A percentile compares a stretch with the other conserved stretches of the same genome.
Conservation (phyloP, 2,888 invertebrate species). For the Dione vanillae region DNA sequence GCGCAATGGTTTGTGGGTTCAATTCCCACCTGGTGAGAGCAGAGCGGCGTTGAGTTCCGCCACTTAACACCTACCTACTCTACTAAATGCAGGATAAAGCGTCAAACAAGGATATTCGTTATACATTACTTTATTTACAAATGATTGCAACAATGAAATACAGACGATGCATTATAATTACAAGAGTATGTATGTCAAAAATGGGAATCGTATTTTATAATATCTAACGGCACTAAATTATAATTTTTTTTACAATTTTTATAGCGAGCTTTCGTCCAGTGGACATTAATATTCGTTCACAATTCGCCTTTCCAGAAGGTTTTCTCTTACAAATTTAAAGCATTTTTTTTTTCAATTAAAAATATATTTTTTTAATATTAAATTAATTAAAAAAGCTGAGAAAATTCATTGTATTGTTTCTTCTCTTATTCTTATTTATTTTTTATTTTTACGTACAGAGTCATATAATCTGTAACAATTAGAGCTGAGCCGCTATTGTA, state of each 20-base stretch:
- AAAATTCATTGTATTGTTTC: slow-evolving; percentile 9
- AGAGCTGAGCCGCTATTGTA: neutral
- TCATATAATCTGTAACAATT: neutral
- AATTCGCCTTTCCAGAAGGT: slow-evolving; percentile 36
- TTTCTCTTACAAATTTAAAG: neutral
- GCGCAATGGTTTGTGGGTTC: no score
- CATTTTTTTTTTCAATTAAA: neutral
- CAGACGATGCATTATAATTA: slow-evolving; percentile 84
- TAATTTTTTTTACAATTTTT: slow-evolving; percentile 74
- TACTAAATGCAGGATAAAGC: no score
- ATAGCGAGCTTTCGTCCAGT: slow-evolving; percentile 56
- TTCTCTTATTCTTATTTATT: neutral
- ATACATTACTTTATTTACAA: slow-evolving; percentile 82
- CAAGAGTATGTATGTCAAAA: slow-evolving; percentile 80
- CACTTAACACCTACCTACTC: no score
- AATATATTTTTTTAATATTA: slow-evolving; percentile 3
- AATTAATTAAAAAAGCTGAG: slow-evolving; percentile 11
- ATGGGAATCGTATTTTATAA: slow-evolving; percentile 83
- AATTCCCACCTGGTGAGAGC: no score
- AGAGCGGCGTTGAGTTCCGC: no score
- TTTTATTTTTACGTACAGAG: neutral
- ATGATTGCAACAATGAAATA: slow-evolving; percentile 85
- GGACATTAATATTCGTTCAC: slow-evolving; percentile 50
- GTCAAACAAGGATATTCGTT: slow-evolving; percentile 38
- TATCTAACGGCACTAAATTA: slow-evolving; percentile 83